These are phyloP conservation scores for Odontomachus brunneus DNA, from an alignment of 1,140 invertebrate species.

Conservation along the genomic window DNA sequence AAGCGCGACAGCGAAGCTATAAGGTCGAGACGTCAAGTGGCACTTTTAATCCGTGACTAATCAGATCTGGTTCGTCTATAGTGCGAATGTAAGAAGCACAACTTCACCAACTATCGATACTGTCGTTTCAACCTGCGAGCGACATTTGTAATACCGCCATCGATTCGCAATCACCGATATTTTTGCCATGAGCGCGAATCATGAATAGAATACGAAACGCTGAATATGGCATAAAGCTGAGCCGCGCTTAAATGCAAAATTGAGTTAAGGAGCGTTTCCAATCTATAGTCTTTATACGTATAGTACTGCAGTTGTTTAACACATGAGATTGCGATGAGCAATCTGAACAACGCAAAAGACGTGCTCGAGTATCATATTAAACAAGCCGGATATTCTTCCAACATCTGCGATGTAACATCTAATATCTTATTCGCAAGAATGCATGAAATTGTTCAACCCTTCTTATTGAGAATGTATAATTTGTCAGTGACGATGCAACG, in stretches of 20 bases:
- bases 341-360: too few species aligned
- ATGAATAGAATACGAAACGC: not conserved
- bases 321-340: not conserved
- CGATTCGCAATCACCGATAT: constrained; percentile 1
- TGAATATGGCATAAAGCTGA: constrained; percentile 1
- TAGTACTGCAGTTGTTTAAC: not conserved
- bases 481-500: constrained; percentile 1
- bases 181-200: not conserved
- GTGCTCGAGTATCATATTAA: too few species aligned
- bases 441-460: not conserved
- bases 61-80: not conserved
- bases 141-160: not conserved
- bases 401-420: not conserved
- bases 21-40: constrained; percentile 2
- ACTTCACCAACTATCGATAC: not conserved
- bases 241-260: not conserved
- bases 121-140: not conserved
- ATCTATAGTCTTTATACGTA: not conserved
- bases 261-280: not conserved
- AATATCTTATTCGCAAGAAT: not conserved
- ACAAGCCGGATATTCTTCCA: too few species aligned
- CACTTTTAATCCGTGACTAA: not conserved
- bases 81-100: not conserved
- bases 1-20: too few species aligned
- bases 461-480: not conserved